phyloP scores from a whole-genome alignment of 2,888 invertebrate species.

The Caenorhabditis uteleia region DNA sequence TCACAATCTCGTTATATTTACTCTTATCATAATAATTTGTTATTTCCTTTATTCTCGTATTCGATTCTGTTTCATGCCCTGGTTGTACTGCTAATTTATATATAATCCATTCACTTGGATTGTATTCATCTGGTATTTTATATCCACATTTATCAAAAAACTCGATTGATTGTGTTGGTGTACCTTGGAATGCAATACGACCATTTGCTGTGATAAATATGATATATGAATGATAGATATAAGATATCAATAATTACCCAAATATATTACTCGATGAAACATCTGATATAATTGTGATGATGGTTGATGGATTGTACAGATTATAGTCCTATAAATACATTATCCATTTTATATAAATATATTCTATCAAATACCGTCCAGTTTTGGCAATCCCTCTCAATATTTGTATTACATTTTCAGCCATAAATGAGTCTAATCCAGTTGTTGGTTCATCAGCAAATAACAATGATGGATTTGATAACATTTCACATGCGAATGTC shows the following conservation, averaged over 20 bases:
- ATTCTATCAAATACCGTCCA: slow-evolving; percentile 26
- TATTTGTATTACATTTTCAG: slow-evolving; percentile 82
- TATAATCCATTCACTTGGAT: slow-evolving; percentile 91
- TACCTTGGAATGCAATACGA: slow-evolving; percentile 78
- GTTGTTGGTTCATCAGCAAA: slow-evolving; percentile 93
- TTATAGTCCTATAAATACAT: slow-evolving; percentile 46
- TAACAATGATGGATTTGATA: slow-evolving; percentile 88
- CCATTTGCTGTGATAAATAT: slow-evolving; percentile 77
- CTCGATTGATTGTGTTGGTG: slow-evolving; percentile 26
- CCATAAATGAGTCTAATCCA: slow-evolving; percentile 92
- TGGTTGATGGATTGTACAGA: slow-evolving; percentile 69
- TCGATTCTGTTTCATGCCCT: slow-evolving; percentile 24
- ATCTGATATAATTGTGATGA: slow-evolving; percentile 62
- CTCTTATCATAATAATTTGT: slow-evolving; percentile 15
- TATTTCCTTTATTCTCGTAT: slow-evolving; percentile 12
- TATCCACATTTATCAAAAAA: slow-evolving; percentile 62
- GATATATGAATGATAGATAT: neutral
- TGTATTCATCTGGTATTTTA: slow-evolving; percentile 81
- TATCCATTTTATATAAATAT: neutral
- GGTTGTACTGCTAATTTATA: slow-evolving; percentile 80
- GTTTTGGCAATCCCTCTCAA: slow-evolving; percentile 60
- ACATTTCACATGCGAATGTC: slow-evolving; percentile 88
- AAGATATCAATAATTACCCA: slow-evolving; percentile 73
- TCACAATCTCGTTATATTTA: slow-evolving; percentile 11
- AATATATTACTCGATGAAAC: slow-evolving; percentile 73